Conservation (phyloP, 2,797 vertebrate genomes). For the Sebastes minor region DNA sequence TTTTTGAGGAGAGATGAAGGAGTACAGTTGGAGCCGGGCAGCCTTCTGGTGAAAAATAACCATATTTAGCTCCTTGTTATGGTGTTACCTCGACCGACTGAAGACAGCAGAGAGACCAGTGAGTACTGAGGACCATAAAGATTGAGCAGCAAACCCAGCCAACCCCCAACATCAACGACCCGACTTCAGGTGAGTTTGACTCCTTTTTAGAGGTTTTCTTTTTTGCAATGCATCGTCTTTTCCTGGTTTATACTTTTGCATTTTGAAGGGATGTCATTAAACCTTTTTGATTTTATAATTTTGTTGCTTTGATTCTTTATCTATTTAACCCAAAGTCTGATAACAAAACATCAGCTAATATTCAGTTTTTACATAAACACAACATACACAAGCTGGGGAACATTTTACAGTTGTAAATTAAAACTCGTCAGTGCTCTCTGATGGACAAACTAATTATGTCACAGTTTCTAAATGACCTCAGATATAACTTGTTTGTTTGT, state of each 20-base stretch:
- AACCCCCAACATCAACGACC: neutral
- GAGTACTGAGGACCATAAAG: neutral
- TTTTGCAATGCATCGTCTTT: neutral
- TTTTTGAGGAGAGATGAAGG: neutral
- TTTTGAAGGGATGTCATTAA: neutral
- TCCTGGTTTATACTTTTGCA: neutral
- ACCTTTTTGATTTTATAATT: neutral
- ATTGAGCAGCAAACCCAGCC: neutral
- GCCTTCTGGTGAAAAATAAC: neutral
- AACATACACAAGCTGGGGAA: neutral
- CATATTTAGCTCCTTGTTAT: neutral
- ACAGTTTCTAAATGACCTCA: neutral
- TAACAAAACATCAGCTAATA: neutral
- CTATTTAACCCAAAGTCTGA: neutral
- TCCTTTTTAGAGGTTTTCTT: neutral
- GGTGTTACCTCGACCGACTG: rapidly evolving
- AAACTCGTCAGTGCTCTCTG: too few species aligned
- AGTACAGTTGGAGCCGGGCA: neutral
- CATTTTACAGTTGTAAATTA: too few species aligned
- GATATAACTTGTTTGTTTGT: neutral
- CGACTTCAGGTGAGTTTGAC: neutral
- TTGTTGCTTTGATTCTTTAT: neutral
- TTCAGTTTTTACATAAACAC: neutral
- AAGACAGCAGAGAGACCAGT: neutral
- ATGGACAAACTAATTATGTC: too few species aligned